These are phyloP conservation scores for Aleiodes sp. DNA, from an alignment of 1,140 invertebrate genomes.

Conservation along the genomic window DNA sequence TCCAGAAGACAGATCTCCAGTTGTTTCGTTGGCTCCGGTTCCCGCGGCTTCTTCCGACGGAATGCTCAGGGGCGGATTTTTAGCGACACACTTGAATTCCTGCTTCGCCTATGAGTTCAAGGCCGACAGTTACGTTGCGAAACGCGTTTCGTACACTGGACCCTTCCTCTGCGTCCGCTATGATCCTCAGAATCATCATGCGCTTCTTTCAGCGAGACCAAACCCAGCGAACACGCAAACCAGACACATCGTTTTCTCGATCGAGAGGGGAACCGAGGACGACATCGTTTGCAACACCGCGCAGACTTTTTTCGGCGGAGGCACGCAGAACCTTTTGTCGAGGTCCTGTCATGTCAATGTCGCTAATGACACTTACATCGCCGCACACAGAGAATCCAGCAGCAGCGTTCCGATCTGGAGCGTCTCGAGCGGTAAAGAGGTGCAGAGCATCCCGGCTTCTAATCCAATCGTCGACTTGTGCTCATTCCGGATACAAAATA, in stretches of 20 bases:
- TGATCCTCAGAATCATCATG: slow-evolving; percentile 72
- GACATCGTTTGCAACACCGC: slow-evolving; percentile 67
- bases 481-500: slow-evolving; percentile 44
- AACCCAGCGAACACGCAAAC: slow-evolving; percentile 67
- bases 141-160: slow-evolving; percentile 76
- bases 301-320: slow-evolving; percentile 72
- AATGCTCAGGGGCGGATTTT: slow-evolving; percentile 72
- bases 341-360: slow-evolving; percentile 70
- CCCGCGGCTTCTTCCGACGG: slow-evolving; percentile 52
- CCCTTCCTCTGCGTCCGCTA: slow-evolving; percentile 78
- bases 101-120: slow-evolving; percentile 74
- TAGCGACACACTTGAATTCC: slow-evolving; percentile 81
- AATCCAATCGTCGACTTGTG: slow-evolving; percentile 75
- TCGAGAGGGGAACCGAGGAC: slow-evolving; percentile 65
- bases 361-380: slow-evolving; percentile 69
- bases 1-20: slow-evolving; percentile 68
- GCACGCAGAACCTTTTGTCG: slow-evolving; percentile 71
- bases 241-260: slow-evolving; percentile 70
- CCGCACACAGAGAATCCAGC: slow-evolving; percentile 73
- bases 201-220: slow-evolving; percentile 72
- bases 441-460: slow-evolving; percentile 68
- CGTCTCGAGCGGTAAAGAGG: slow-evolving; percentile 68
- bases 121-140: slow-evolving; percentile 56
- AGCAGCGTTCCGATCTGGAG: slow-evolving; percentile 75
- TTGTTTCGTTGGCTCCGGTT: slow-evolving; percentile 69